Evolutionary conservation across 2,113 vertebrate species (phyloP).

Genomic region (Cyprinodon brontotheroides): DNA sequence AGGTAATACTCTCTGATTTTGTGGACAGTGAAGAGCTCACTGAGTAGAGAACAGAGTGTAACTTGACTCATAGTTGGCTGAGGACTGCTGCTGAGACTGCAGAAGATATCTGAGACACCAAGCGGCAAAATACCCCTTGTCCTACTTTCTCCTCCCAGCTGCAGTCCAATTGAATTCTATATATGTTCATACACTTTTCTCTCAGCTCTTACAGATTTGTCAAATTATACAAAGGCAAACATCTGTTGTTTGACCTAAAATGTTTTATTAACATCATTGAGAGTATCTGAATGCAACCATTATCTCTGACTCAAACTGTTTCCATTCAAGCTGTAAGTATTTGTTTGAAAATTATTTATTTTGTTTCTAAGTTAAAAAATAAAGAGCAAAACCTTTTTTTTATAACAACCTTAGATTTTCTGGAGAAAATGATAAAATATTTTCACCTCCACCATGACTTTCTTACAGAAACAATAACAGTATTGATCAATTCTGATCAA

Average conservation of each 20-base stretch:
- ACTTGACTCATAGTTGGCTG: constrained; percentile 60
- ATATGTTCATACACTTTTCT: constrained; percentile 8
- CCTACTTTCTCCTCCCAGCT: constrained; percentile 45
- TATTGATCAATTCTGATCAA: too few relatives aligned
- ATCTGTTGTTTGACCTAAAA: background rate
- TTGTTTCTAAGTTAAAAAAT: background rate
- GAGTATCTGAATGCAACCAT: background rate
- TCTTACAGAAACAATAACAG: background rate
- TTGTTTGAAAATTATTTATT: background rate
- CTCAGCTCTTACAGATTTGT: background rate
- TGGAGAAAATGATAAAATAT: background rate
- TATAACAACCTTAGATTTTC: background rate
- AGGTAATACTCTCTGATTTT: background rate
- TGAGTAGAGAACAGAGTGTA: constrained; percentile 42
- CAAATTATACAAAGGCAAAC: background rate
- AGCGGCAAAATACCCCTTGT: constrained; percentile 46
- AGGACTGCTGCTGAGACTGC: constrained; percentile 64
- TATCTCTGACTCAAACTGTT: background rate
- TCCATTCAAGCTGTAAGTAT: background rate
- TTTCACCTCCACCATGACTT: background rate
- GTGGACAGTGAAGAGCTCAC: constrained; percentile 20
- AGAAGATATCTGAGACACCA: constrained; percentile 64
- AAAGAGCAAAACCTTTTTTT: background rate
- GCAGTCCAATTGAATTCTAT: constrained; percentile 7
- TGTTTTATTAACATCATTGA: background rate